Base-by-base conservation (phyloP, 1,140 invertebrate genomes). In the Holotrichia oblita region DNA sequence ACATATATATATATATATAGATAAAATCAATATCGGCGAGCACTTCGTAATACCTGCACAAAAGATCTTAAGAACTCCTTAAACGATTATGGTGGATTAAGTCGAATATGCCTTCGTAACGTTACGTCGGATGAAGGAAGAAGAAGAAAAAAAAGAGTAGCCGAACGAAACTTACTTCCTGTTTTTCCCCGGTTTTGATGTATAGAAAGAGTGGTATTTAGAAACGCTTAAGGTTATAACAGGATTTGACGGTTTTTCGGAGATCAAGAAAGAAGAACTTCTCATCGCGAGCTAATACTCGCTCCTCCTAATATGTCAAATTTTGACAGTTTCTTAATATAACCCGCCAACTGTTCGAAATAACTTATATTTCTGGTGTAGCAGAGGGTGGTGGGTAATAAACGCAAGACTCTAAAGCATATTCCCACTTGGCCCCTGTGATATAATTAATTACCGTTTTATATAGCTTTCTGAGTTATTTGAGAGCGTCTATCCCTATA, bases 141-240 rank as follows among this genome's bases (percentile, higher is more conserved):
- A 55, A n/a, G 14, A n/a, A n/a, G n/a, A n/a, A n/a, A n/a, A n/a
- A n/a, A n/a, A n/a, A n/a, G n/a, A n/a, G 48, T 6, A 55, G 14
- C 4, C 4, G 17, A 55, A 0, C 0, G 14, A n/a, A 55, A n/a
- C 17, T 55, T 55, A 55, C 48, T 55, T 55, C 14, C 48, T 55
- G 48, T n/a, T 55, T 55, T 55, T n/a, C n/a, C 17, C 48, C 27
- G 27, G 48, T n/a, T 55, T 55, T 55, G 17, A 0, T 55, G 3
- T 55, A n/a, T n/a, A n/a, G 48, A 55, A 55, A n/a, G 48, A 55
- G 48, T 55, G 48, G 48, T 55, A 55, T 55, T 55, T 55, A 55
- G 48, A 55, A 55, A 55, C 48, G 48, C 48, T 55, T 55, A 55
- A 17, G 48, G 17, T 55, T 55, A 55, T 55, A 55, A 34, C 17